These are phyloP conservation scores for Dasyurus viverrinus DNA, from an alignment of 2,113 vertebrate species.

Conservation along the genomic window DNA sequence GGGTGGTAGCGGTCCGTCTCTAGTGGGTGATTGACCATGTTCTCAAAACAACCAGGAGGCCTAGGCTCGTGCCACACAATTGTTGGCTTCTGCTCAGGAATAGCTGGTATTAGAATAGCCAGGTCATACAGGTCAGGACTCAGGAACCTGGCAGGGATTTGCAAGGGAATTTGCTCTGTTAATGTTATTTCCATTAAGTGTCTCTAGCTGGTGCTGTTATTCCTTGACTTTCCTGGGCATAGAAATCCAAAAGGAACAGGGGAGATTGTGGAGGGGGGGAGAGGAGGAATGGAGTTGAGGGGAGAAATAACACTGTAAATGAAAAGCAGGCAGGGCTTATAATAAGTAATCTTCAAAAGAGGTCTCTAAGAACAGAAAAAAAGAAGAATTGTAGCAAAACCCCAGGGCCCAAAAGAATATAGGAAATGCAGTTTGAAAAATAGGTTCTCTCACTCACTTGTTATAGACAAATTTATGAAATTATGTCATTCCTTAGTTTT, in stretches of 20 bases:
- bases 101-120: neutral
- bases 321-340: neutral
- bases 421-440: constrained; percentile 20
- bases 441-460: constrained; percentile 7
- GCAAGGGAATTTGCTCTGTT: neutral
- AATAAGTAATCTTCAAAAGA: neutral
- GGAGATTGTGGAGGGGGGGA: neutral
- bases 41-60: neutral
- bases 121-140: rapidly evolving
- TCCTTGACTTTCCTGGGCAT: neutral
- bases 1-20: neutral
- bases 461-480: neutral
- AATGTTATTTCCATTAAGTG: constrained; percentile 47
- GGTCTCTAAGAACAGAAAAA: neutral
- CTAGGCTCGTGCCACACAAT: rapidly evolving
- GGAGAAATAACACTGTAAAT: constrained; percentile 4
- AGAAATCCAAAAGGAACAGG: constrained; percentile 10
- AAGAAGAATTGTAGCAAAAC: neutral
- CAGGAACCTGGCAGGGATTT: rapidly evolving
- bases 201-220: constrained; percentile 71
- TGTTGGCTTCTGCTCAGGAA: neutral
- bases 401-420: neutral
- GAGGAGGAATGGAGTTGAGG: neutral
- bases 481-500: neutral
- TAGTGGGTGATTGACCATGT: rapidly evolving